Evolutionary conservation across 2,888 invertebrate species (phyloP).

Genomic region (Conomelus anceps): DNA sequence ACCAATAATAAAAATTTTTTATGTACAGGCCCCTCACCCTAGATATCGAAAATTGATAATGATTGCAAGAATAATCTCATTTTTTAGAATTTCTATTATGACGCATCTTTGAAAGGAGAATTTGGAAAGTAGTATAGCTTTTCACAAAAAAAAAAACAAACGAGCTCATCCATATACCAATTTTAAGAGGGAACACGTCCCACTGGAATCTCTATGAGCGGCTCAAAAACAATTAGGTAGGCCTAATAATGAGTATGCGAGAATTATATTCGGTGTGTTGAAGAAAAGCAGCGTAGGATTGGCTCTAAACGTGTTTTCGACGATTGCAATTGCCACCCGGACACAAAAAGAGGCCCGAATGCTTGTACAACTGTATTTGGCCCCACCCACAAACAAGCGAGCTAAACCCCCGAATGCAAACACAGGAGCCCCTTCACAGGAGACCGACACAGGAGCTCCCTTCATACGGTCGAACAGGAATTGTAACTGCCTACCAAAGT

Average conservation of each 20-base stretch:
- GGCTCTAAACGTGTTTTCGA: neutral
- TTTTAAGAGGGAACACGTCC: too few relatives aligned
- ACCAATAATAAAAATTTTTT: too few relatives aligned
- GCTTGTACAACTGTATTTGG: neutral
- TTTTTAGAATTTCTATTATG: too few relatives aligned
- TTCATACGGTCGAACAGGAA: neutral
- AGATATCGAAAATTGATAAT: too few relatives aligned
- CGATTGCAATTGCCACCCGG: too few relatives aligned
- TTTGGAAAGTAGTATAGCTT: too few relatives aligned
- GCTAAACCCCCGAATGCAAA: neutral
- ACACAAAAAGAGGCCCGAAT: neutral
- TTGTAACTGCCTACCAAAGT: neutral
- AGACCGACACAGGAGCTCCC: neutral
- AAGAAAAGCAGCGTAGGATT: neutral
- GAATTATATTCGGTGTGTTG: neutral
- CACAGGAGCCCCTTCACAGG: neutral
- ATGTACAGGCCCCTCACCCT: too few relatives aligned
- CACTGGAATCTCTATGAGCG: too few relatives aligned
- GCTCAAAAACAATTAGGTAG: neutral
- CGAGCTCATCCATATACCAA: too few relatives aligned
- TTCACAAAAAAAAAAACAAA: too few relatives aligned
- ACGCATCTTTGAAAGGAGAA: too few relatives aligned
- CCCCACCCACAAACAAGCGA: neutral
- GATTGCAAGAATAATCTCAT: too few relatives aligned
- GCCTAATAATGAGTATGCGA: neutral